These are phyloP conservation scores for Parthenolecanium corni DNA, from an alignment of 2,888 invertebrate genomes.

Conservation along the genomic window DNA sequence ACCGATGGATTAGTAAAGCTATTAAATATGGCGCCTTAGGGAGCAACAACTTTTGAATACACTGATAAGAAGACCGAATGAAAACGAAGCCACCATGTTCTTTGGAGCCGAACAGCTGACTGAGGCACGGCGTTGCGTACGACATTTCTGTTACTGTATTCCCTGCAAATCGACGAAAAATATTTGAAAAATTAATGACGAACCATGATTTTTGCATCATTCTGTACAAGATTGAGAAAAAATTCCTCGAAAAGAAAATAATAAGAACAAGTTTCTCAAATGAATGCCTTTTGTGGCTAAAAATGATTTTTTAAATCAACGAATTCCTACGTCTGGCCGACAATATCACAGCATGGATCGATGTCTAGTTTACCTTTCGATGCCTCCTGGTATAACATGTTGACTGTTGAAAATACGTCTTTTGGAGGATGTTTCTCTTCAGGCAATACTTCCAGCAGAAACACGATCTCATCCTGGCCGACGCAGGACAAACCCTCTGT, in stretches of 20 bases:
- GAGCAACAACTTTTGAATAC: conserved; percentile 58
- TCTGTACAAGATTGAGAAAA: conserved; percentile 22
- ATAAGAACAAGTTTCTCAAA: no score
- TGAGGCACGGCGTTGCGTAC: conserved; percentile 50
- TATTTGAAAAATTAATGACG: conserved; percentile 17
- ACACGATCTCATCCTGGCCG: conserved; percentile 70
- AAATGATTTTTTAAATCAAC: background rate
- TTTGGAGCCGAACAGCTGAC: conserved; percentile 52
- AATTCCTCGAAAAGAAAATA: conserved; percentile 19
- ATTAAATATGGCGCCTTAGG: conserved; percentile 65
- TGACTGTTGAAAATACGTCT: conserved; percentile 63
- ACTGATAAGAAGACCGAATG: conserved; percentile 67
- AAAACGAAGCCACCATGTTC: conserved; percentile 74
- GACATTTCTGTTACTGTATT: conserved; percentile 58
- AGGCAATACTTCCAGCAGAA: conserved; percentile 53
- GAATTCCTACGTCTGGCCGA: background rate
- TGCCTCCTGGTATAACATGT: conserved; percentile 57
- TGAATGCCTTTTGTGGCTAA: no score
- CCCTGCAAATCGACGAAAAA: conserved; percentile 43
- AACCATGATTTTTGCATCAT: conserved; percentile 29
- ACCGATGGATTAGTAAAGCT: conserved; percentile 64
- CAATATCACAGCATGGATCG: background rate
- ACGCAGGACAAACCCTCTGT: conserved; percentile 65
- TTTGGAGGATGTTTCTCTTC: conserved; percentile 54
- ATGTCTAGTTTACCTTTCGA: conserved; percentile 43